phyloP scores from a whole-genome alignment of 2,113 vertebrate species.

The Pseudolaguvia tuberculata region DNA sequence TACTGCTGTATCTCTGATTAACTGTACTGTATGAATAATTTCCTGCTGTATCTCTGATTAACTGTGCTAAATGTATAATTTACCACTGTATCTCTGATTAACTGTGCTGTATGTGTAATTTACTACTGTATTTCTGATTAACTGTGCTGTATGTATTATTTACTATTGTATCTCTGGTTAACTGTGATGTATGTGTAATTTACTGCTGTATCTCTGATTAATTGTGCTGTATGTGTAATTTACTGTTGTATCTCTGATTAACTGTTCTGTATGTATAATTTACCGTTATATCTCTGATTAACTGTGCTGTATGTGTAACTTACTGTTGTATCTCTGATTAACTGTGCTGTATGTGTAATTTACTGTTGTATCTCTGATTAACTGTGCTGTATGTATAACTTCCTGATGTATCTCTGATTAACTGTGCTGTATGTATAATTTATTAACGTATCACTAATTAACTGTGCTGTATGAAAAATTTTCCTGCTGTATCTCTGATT shows the following conservation, averaged over 20 bases:
- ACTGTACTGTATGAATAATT: background rate
- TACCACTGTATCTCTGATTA: background rate
- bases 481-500: background rate
- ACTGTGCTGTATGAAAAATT: background rate
- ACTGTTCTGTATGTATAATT: background rate
- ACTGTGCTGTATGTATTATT: background rate
- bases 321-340: background rate
- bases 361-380: no score
- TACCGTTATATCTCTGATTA: no score
- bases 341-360: no score
- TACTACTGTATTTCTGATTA: background rate
- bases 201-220: background rate
- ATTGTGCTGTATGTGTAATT: background rate
- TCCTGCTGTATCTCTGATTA: background rate
- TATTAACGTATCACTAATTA: background rate
- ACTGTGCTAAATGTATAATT: no score
- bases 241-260: background rate
- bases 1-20: background rate
- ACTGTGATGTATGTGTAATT: background rate
- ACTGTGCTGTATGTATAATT: background rate
- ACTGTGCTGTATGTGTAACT: background rate
- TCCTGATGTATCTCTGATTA: background rate
- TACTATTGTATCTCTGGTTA: background rate
- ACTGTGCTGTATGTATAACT: background rate
- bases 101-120: background rate